These are phyloP conservation scores for Pollimyrus isidori DNA, from an alignment of 2,113 vertebrate genomes.

Conservation along the genomic window DNA sequence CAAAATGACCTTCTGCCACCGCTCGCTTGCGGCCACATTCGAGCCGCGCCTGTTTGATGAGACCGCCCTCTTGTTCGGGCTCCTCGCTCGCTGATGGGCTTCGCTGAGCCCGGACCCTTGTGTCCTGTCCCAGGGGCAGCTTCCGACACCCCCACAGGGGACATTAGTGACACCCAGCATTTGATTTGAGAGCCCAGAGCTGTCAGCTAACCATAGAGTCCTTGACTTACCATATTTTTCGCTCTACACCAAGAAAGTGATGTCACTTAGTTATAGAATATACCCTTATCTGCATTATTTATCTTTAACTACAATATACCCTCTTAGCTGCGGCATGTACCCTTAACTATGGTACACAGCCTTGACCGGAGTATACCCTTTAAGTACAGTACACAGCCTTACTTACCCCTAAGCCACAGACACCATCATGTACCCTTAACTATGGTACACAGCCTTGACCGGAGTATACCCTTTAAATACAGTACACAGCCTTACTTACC, in stretches of 20 bases:
- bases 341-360: neutral
- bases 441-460: neutral
- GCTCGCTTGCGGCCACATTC: neutral
- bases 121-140: neutral
- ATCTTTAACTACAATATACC: neutral
- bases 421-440: neutral
- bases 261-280: neutral
- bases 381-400: neutral
- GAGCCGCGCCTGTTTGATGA: constrained; percentile 4
- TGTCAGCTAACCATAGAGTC: neutral
- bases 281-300: neutral
- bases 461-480: neutral
- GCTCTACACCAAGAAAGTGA: neutral
- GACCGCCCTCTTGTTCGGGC: neutral
- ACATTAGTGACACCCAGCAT: neutral
- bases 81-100: neutral
- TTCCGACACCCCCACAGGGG: neutral
- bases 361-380: neutral
- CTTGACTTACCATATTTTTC: neutral
- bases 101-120: neutral
- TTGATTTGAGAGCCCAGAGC: neutral
- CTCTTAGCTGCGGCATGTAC: neutral
- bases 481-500: neutral
- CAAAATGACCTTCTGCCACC: constrained; percentile 14
- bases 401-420: neutral